Conservation (phyloP, 2,888 invertebrate species). For the Trissolcus brochymenae region DNA sequence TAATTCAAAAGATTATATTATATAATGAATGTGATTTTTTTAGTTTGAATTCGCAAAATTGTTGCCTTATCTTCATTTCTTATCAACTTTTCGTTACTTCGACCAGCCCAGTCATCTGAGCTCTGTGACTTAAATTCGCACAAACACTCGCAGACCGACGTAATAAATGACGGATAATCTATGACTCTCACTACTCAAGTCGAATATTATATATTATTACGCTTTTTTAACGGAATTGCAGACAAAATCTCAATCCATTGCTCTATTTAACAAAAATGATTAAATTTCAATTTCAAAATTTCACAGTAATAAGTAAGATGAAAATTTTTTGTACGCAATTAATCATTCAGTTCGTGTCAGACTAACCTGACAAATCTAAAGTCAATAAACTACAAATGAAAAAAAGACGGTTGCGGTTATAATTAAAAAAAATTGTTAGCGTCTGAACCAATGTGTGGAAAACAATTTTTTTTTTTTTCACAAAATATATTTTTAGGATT, state of each 20-base stretch:
- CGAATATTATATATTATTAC: constrained; percentile 52
- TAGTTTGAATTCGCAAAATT: too few species aligned
- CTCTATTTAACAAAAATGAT: constrained; percentile 37
- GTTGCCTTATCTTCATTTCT: constrained; percentile 43
- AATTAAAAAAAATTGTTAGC: too few species aligned
- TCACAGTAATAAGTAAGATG: neutral
- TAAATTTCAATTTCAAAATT: constrained; percentile 33
- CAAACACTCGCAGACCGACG: constrained; percentile 42
- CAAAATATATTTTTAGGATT: too few species aligned
- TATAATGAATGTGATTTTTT: too few species aligned
- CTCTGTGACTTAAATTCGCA: constrained; percentile 35
- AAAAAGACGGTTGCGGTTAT: too few species aligned
- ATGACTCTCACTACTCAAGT: constrained; percentile 57
- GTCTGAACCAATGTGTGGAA: too few species aligned
- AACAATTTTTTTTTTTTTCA: too few species aligned
- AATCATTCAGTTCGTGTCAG: too few species aligned
- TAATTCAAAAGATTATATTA: too few species aligned
- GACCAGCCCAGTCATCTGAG: constrained; percentile 11
- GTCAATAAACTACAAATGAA: too few species aligned
- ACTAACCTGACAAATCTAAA: too few species aligned
- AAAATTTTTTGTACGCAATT: too few species aligned
- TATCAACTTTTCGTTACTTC: constrained; percentile 19
- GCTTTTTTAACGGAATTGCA: constrained; percentile 17
- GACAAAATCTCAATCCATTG: constrained; percentile 48
- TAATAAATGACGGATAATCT: constrained; percentile 58